Evolutionary conservation across 2,113 vertebrate genomes (phyloP), one percentile per base, ranked within the genome.

Genomic region (Galemys pyrenaicus): DNA sequence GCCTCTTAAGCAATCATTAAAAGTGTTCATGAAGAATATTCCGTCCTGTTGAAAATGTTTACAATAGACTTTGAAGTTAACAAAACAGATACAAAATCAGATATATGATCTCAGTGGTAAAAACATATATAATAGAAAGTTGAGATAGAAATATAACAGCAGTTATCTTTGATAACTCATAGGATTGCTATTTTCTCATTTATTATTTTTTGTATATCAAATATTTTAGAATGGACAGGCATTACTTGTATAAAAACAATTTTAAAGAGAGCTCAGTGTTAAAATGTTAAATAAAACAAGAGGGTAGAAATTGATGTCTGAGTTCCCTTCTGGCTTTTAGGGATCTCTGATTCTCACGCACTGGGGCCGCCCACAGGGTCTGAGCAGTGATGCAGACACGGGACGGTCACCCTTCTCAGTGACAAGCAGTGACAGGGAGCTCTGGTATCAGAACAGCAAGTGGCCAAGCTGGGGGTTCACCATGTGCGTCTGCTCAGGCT

Each of bases 401-500:
- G 10, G 20, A 22, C 70, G 22, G 51, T 6, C 5, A 1, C 16
- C 54, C 7, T 11, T 20, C 37, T 65, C 13, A 9, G 64, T 13
- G 20, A 30, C 22, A 9, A 49, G 83, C 20, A 54, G 35, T 0
- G 5, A 3, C 35, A 24, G 20, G 46, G 6, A 62, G 41, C 60
- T 51, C 32, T 37, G 0, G 54, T 2, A 35, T 35, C 5, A 10
- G 28, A 67, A 6, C 39, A 64, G 82, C 26, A 46, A 16, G 17
- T n/a, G 0, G 1, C 80, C 11, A 3, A 5, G 9, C 3, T 0
- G 0, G 8, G 56, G 35, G 1, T 26, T 62, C 73, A 51, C 44
- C 35, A 16, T 4, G 37, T 10, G 35, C 49, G 26, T 8, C 82
- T 62, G 26, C 20, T 30, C 22, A 54, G 71, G 24, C 37, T 71